Evolutionary conservation across 2,888 invertebrate genomes (phyloP).

Genomic region (Oeneis ivallda): DNA sequence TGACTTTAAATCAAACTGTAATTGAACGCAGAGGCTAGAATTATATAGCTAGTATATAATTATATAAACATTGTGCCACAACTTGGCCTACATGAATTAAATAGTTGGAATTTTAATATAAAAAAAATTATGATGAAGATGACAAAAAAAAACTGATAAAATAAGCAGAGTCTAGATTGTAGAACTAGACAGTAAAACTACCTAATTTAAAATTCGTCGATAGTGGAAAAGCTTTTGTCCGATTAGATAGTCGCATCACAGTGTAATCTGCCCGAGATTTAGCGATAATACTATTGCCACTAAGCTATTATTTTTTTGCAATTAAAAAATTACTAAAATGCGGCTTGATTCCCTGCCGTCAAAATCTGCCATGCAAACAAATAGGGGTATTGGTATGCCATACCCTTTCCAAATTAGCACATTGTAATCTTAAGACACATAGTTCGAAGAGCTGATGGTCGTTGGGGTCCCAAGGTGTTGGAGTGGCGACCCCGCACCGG

Average conservation of each 20-base stretch:
- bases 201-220: background rate
- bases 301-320: background rate
- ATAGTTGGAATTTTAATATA: background rate
- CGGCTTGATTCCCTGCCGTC: too few species aligned
- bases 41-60: too few species aligned
- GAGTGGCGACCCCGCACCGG: too few species aligned
- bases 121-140: background rate
- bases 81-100: background rate
- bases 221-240: background rate
- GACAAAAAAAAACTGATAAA: background rate
- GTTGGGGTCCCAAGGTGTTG: too few species aligned
- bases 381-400: too few species aligned
- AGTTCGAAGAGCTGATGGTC: too few species aligned
- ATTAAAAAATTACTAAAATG: too few species aligned
- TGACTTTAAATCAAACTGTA: background rate
- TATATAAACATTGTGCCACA: too few species aligned
- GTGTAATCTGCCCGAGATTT: background rate
- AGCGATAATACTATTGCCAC: background rate
- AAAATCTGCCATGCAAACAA: too few species aligned
- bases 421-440: too few species aligned
- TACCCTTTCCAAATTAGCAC: too few species aligned
- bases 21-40: background rate
- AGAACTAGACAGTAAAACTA: background rate
- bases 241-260: background rate
- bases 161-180: background rate